Evolutionary conservation across 2,888 invertebrate species (phyloP).

Genomic region (Carcina quercana): DNA sequence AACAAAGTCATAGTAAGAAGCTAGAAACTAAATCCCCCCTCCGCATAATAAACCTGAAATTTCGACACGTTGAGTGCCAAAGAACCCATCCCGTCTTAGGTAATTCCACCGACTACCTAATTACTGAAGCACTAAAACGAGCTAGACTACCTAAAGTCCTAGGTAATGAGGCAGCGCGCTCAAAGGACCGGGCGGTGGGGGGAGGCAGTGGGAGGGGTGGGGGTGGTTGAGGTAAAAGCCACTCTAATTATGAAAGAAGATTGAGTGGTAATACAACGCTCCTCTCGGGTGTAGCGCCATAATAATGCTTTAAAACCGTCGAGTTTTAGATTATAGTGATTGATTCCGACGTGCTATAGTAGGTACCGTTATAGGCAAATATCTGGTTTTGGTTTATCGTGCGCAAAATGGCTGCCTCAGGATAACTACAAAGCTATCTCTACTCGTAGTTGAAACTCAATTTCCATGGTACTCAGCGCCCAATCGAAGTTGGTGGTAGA

Average conservation of each 20-base stretch:
- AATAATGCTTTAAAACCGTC: too few species aligned
- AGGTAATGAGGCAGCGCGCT: constrained; percentile 55
- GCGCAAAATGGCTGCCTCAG: too few species aligned
- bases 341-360: too few species aligned
- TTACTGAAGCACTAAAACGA: constrained; percentile 43
- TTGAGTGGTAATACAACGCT: constrained; percentile 48
- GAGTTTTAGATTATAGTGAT: too few species aligned
- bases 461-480: too few species aligned
- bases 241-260: constrained; percentile 71
- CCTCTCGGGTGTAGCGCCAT: constrained; percentile 13
- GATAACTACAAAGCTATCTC: too few species aligned
- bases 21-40: too few species aligned
- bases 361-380: too few species aligned
- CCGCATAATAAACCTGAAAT: background rate
- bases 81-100: constrained; percentile 21
- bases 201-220: constrained; percentile 15
- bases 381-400: too few species aligned
- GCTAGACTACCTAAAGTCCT: constrained; percentile 39
- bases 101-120: constrained; percentile 31
- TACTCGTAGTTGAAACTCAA: too few species aligned
- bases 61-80: constrained; percentile 13
- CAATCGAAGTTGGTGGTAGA: too few species aligned
- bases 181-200: constrained; percentile 28
- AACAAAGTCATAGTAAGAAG: too few species aligned
- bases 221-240: constrained; percentile 45